Conservation (phyloP, 2,888 invertebrate species). For the Lypha dubia region DNA sequence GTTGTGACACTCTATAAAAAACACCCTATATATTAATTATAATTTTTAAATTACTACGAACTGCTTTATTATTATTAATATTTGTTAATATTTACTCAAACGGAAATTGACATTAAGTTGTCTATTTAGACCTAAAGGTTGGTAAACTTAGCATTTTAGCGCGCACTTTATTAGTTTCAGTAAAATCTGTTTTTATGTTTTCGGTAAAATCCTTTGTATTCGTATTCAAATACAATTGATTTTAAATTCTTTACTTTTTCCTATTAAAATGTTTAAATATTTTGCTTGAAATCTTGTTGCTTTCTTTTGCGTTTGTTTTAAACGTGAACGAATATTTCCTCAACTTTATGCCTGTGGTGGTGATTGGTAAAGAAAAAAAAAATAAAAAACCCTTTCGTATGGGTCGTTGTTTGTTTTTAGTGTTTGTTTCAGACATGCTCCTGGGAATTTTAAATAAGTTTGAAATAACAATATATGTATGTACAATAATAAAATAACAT, state of each 20-base stretch:
- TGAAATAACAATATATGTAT: slow-evolving; percentile 54
- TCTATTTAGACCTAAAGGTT: background rate
- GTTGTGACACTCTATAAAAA: too few species aligned
- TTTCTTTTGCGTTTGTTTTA: slow-evolving; percentile 36
- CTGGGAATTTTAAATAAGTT: slow-evolving; percentile 68
- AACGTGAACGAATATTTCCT: slow-evolving; percentile 32
- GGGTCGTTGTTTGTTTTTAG: slow-evolving; percentile 28
- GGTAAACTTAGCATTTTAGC: slow-evolving; percentile 2
- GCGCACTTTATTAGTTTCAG: background rate
- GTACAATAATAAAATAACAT: slow-evolving; percentile 44
- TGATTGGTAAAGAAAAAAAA: too few species aligned
- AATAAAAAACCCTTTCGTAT: slow-evolving; percentile 58
- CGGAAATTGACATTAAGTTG: background rate
- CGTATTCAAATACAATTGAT: slow-evolving; percentile 56
- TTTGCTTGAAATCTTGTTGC: slow-evolving; percentile 51
- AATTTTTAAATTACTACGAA: too few species aligned
- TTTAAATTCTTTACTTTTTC: slow-evolving; percentile 52
- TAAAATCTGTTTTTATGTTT: slow-evolving; percentile 33
- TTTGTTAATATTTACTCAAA: too few species aligned
- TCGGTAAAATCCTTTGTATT: slow-evolving; percentile 66
- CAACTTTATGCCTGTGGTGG: slow-evolving; percentile 4
- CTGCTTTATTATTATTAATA: too few species aligned
- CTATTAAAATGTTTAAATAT: slow-evolving; percentile 61
- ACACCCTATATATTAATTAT: too few species aligned
- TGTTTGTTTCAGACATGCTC: slow-evolving; percentile 42